Evolutionary conservation across 1,140 invertebrate species (phyloP).

Genomic region (Magallana gigas): DNA sequence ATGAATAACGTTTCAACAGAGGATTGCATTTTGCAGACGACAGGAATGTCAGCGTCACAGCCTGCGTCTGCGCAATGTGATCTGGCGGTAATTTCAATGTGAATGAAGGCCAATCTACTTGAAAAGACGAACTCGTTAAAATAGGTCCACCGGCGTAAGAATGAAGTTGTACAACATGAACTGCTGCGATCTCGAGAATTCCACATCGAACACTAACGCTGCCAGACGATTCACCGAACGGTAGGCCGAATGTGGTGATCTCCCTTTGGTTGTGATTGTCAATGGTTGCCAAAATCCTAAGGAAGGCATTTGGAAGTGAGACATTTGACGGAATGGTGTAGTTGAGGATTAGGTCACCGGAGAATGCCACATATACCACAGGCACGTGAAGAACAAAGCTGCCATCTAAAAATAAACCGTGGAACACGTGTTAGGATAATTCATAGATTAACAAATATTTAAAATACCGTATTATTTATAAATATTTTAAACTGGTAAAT

Average conservation of each 20-base stretch:
- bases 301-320: conserved; percentile 65
- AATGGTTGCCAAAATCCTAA: conserved; percentile 51
- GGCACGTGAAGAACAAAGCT: conserved; percentile 57
- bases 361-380: conserved; percentile 58
- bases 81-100: conserved; percentile 58
- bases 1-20: conserved; percentile 51
- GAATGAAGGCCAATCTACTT: conserved; percentile 66
- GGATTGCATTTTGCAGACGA: conserved; percentile 65
- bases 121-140: conserved; percentile 56
- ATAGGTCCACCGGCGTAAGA: conserved; percentile 61
- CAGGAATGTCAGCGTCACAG: conserved; percentile 57
- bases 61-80: conserved; percentile 63
- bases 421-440: no score
- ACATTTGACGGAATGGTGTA: conserved; percentile 63
- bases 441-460: no score
- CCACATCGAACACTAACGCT: conserved; percentile 62
- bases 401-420: conserved; percentile 52
- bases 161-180: conserved; percentile 63
- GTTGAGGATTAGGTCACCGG: conserved; percentile 59
- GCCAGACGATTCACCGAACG: conserved; percentile 53
- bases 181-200: conserved; percentile 64
- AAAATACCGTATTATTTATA: no score
- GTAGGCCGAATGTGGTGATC: conserved; percentile 62
- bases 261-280: conserved; percentile 47
- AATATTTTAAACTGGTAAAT: no score